Conservation (phyloP, 2,797 vertebrate species). For the Hydrolagus colliei region DNA sequence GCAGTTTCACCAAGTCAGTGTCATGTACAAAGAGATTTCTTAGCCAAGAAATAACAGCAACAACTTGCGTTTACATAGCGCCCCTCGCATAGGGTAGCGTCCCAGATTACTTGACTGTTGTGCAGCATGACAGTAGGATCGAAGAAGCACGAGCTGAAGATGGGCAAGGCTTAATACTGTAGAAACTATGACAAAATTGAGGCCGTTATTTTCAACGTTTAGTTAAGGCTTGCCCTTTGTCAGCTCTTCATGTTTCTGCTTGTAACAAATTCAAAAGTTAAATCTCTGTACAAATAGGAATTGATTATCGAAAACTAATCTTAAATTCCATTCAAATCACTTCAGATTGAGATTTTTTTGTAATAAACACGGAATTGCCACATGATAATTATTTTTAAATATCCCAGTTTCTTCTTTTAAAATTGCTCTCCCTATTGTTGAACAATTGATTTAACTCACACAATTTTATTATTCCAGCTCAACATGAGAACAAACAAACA, state of each 20-base stretch:
- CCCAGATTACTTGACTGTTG: too few species aligned
- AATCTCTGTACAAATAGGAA: neutral
- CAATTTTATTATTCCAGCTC: neutral
- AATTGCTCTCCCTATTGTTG: neutral
- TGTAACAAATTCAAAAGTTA: conserved; percentile 1
- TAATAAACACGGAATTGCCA: neutral
- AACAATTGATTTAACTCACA: neutral
- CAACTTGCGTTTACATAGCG: too few species aligned
- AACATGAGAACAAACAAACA: neutral
- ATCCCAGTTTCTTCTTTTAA: neutral
- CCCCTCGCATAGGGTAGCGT: too few species aligned
- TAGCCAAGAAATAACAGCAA: too few species aligned
- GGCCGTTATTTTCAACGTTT: neutral
- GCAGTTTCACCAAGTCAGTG: too few species aligned
- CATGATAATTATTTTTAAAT: neutral
- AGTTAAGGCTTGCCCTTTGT: neutral
- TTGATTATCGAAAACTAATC: neutral
- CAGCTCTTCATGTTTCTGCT: neutral
- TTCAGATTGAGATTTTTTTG: neutral
- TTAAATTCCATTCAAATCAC: neutral
- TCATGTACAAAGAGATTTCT: too few species aligned
- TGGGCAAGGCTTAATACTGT: too few species aligned
- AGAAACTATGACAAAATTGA: too few species aligned
- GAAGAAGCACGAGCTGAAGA: too few species aligned
- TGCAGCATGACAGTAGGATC: too few species aligned